Base-by-base conservation (phyloP, 2,113 vertebrate genomes). In the Oreochromis aureus region DNA sequence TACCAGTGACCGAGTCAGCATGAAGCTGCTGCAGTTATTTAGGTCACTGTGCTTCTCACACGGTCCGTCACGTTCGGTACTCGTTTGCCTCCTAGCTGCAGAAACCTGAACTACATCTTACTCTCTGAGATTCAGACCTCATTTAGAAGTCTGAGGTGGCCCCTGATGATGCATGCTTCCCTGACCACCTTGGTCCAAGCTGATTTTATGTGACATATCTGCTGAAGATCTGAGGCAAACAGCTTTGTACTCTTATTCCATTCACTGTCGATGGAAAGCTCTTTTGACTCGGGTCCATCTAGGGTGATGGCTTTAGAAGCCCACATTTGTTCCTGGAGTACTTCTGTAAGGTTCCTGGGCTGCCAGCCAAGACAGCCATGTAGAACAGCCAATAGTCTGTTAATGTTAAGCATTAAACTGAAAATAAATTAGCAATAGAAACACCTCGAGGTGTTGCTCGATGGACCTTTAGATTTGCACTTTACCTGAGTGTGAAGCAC, bases 11-110 rank as follows among this genome's bases (percentile, higher is more conserved):
- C 66, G 12, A 90, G 87, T 86, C 88, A 93, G 63, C 48, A 83
- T 19, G 81, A 2, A 22, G 87, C 76, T 39, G 58, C 89, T 55
- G 89, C 91, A 39, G 89, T 87, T 83, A 95, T 95, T 87, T 95
- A 91, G 95, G 96, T 96, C 95, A 96, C 86, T 87, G 92, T 88
- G 92, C 81, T 82, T 90, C 84, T 59, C 58, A 90, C 83, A 80
- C 61, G 4, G 53, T 91, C 93, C 3, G 2, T 36, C 24, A 27
- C 15, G 15, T 41, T 81, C 1, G 3, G 76, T 7, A 12, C 56
- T 89, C 71, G 51, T 6, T 73, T 66, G 46, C 91, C 93, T 86
- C 4, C 94, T 73, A 80, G 88, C 80, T 24, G 91, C 7, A 5
- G 5, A 54, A 15, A 16, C 3, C 3, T 2, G 59, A 2, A 80